phyloP scores from a whole-genome alignment of 1,140 invertebrate genomes.

The Drosophila pectinifera region DNA sequence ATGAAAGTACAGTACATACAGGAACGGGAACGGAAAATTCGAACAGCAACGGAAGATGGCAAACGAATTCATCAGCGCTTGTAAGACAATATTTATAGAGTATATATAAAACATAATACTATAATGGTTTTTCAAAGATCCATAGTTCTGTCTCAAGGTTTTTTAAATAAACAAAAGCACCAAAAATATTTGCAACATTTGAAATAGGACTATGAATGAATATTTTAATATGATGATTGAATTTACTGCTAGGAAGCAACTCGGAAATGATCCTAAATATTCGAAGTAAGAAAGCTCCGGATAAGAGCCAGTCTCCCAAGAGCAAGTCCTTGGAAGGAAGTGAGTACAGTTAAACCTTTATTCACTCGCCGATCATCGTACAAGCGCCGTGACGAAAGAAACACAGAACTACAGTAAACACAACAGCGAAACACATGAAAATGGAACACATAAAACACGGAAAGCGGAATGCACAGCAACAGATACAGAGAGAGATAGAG shows the following conservation, averaged over 20 bases:
- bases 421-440: conserved; percentile 45
- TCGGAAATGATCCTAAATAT: too few species aligned
- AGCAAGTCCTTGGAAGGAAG: background rate
- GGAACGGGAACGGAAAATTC: conserved; percentile 13
- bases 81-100: conserved; percentile 3
- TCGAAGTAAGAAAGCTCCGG: too few species aligned
- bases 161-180: conserved; percentile 2
- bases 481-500: conserved; percentile 6
- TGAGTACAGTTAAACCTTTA: background rate
- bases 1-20: conserved; percentile 5
- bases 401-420: conserved; percentile 33
- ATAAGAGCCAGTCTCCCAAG: too few species aligned
- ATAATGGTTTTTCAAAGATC: too few species aligned
- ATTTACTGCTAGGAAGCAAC: too few species aligned
- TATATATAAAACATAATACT: too few species aligned
- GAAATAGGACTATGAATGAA: background rate
- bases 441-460: conserved; percentile 31
- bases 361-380: background rate
- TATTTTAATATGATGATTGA: too few species aligned
- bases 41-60: conserved; percentile 13
- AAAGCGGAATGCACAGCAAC: conserved; percentile 37
- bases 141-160: conserved; percentile 1
- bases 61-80: background rate
- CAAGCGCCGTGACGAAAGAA: conserved; percentile 1
- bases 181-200: background rate